Evolutionary conservation across 2,113 vertebrate genomes (phyloP).

Genomic region (Rhinichthys klamathensis): DNA sequence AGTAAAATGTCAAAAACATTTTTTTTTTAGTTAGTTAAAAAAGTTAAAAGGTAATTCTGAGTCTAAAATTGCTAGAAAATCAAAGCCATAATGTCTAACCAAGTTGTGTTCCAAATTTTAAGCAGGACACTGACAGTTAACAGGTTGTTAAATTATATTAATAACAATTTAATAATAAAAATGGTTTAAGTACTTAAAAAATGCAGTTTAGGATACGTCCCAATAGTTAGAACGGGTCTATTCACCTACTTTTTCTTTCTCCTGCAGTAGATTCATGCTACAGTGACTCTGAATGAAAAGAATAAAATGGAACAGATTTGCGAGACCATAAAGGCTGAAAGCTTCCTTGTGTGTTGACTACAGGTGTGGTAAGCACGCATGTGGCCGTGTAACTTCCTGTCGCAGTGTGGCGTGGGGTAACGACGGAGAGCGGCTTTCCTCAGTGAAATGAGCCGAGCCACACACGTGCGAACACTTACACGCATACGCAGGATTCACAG

Average conservation of each 20-base stretch:
- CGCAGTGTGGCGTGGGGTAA: neutral
- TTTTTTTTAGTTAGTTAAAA: too few species aligned
- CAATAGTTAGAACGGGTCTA: neutral
- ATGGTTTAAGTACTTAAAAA: neutral
- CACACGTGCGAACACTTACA: conserved; percentile 24
- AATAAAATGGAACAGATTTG: neutral
- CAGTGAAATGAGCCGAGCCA: neutral
- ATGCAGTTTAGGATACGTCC: neutral
- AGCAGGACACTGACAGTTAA: too few species aligned
- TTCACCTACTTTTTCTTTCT: neutral
- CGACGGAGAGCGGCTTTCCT: neutral
- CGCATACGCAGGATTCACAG: conserved; percentile 18
- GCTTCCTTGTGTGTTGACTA: neutral
- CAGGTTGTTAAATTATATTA: too few species aligned
- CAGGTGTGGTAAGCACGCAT: neutral
- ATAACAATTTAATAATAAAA: neutral
- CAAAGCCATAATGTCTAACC: too few species aligned
- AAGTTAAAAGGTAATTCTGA: too few species aligned
- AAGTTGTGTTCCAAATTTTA: too few species aligned
- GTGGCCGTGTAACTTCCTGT: neutral
- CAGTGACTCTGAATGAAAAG: neutral
- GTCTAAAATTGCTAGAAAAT: too few species aligned
- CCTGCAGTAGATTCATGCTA: neutral
- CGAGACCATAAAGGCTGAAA: neutral
- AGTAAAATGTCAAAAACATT: too few species aligned